Base-by-base conservation (phyloP, 1,140 invertebrate species). In the Nasonia giraulti region DNA sequence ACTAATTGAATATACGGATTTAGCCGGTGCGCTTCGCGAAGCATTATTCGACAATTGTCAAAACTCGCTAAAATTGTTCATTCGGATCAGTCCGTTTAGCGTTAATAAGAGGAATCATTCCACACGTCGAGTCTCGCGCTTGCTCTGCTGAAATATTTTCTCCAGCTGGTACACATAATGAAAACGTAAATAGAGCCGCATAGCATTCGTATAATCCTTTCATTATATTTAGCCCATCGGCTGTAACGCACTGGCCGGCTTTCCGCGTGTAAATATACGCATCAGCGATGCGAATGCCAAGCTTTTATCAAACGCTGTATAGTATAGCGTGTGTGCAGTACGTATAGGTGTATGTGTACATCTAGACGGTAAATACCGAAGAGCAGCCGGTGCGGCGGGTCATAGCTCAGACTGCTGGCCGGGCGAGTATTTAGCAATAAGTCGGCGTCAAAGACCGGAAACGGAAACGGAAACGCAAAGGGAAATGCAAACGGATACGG, bases 391-490 rank as follows among this genome's bases (percentile, higher is more conserved):
- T 11, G 37, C 6, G 5, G 17, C 55, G 6, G 8, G 37, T n/a
- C 62, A 78, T 31, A 12, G 17, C 4, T 11, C 27, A 2, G 20
- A 10, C 76, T 14, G 20, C 40, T 12, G 62, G 37, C 12, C 33
- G n/a, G 40, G 44, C 55, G 5, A 79, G 33, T 68, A 62, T 74
- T 85, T 71, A 73, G 71, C 47, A 80, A 85, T 80, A 85, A 80
- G 50, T 75, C 69, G n/a, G 31, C 69, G 37, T 80, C 62, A 27
- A 75, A 44, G 33, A 40, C 27, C 75, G 55, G 62, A 50, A 69
- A 31, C 31, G 73, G 40, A 77, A 77, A 23, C 62, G 55, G 55
- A 83, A 77, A 20, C 75, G 55, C 62, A 69, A 71, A 69, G 27
- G 55, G 75, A 76, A 85, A 80, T 80, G 37, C 68, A 66, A 85